Evolutionary conservation across 1,140 invertebrate species (phyloP).

Genomic region (Drosophila teissieri): DNA sequence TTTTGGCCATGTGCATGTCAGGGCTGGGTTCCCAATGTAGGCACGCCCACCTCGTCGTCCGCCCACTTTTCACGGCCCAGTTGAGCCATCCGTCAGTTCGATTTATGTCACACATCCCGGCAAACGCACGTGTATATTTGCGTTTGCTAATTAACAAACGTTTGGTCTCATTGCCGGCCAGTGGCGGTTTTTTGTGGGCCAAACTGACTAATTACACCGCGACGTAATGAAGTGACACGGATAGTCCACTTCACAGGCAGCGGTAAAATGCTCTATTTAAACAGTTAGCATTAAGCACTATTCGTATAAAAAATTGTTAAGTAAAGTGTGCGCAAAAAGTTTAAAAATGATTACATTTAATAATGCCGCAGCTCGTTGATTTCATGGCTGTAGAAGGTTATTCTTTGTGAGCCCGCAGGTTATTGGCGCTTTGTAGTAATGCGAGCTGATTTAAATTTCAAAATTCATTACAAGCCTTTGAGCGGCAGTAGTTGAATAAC

Average conservation of each 20-base stretch:
- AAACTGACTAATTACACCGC: slow-evolving; percentile 45
- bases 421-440: slow-evolving; percentile 20
- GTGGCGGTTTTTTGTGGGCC: slow-evolving; percentile 26
- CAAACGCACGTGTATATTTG: slow-evolving; percentile 36
- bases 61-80: slow-evolving; percentile 4
- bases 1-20: slow-evolving; percentile 43
- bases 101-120: slow-evolving; percentile 50
- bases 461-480: slow-evolving; percentile 26
- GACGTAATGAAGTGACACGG: slow-evolving; percentile 36
- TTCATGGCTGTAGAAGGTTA: slow-evolving; percentile 17
- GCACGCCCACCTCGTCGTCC: slow-evolving; percentile 1
- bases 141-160: slow-evolving; percentile 55
- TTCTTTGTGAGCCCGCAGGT: slow-evolving; percentile 1
- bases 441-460: slow-evolving; percentile 32
- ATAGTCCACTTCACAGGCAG: slow-evolving; percentile 40
- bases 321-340: no score
- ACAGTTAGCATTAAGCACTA: not conserved
- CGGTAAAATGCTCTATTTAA: slow-evolving; percentile 15
- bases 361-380: slow-evolving; percentile 21
- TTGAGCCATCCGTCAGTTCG: slow-evolving; percentile 43
- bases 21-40: not conserved
- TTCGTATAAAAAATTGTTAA: not conserved
- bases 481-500: not conserved
- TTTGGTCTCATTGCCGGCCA: slow-evolving; percentile 24
- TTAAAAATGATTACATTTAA: slow-evolving; percentile 19